Evolutionary conservation across 2,797 vertebrate genomes (phyloP), one percentile per base, ranked within the genome.

Genomic region (Corythornis leucogaster): DNA sequence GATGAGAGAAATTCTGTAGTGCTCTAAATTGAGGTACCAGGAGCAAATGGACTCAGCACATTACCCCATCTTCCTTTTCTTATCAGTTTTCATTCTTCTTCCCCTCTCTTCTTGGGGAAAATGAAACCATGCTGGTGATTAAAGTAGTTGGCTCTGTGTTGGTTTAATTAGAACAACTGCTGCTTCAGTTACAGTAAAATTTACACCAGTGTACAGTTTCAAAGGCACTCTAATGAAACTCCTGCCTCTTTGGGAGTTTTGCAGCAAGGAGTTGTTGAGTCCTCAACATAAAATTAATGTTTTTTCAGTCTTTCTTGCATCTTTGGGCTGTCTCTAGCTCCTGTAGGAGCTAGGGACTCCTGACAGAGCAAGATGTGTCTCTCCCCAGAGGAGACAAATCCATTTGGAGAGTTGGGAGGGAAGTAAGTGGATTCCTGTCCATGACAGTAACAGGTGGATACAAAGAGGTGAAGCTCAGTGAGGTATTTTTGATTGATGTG

Each of bases 81-180:
- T 91, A 67, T 3, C 45, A 24, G 45, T 78, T 95, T 82, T 86
- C 35, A 80, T 84, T 82, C 59, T 43, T 77, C 66, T 93, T 82
- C 31, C 64, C 53, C 31, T 80, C 40, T 79, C 55, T 94, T 43
- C 43, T 87, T 25, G 43, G 85, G 88, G 55, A 93, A 89, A 87
- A 83, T 73, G 55, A 93, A 95, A 89, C 85, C 51, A 8, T 6
- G 22, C 45, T 8, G 2, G 77, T 93, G 82, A 94, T 94, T 85
- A 87, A 92, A 73, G 87, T 85, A 85, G 76, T 59, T 59, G 70
- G 67, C 13, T 87, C 86, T 79, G 55, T n/a, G 79, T 77, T 92
- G 79, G 45, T 82, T 94, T 93, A 93, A 92, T 92, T 94, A 92
- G 86, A 94, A 70, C 38, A 77, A 87, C 73, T 80, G 79, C 79